Evolutionary conservation across 2,797 vertebrate genomes (phyloP).

Genomic region (Hozukius guyotensis): DNA sequence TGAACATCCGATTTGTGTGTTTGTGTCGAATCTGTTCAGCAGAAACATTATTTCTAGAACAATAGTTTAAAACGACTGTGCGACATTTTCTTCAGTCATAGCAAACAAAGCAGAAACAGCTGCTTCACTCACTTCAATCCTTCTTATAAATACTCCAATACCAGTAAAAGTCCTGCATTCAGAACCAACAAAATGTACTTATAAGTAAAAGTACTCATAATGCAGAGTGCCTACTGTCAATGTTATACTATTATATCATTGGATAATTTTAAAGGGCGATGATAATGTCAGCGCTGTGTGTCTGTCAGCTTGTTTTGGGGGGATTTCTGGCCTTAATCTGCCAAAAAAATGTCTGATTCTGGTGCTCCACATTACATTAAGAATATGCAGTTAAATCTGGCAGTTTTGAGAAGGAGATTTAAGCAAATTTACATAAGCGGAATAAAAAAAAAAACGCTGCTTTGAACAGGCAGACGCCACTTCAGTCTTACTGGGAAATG

Average conservation of each 20-base stretch:
- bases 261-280: not conserved
- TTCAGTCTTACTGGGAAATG: not conserved
- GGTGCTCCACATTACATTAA: not conserved
- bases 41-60: not conserved
- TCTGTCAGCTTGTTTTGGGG: not conserved
- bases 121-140: not conserved
- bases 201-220: not conserved
- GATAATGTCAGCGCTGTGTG: not conserved
- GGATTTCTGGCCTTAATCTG: not conserved
- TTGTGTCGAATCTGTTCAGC: not conserved
- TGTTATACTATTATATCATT: too few relatives aligned
- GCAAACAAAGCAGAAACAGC: not conserved
- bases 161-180: not conserved
- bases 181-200: not conserved
- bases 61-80: not conserved
- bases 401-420: not conserved
- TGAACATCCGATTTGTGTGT: constrained; percentile 9
- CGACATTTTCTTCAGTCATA: not conserved
- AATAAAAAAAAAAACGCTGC: not conserved
- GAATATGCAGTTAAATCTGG: not conserved
- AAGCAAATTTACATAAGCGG: not conserved
- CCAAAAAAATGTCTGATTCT: not conserved
- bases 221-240: not conserved
- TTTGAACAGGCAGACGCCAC: not conserved
- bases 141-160: not conserved